phyloP scores from a whole-genome alignment of 2,113 vertebrate genomes.

The Solea senegalensis region DNA sequence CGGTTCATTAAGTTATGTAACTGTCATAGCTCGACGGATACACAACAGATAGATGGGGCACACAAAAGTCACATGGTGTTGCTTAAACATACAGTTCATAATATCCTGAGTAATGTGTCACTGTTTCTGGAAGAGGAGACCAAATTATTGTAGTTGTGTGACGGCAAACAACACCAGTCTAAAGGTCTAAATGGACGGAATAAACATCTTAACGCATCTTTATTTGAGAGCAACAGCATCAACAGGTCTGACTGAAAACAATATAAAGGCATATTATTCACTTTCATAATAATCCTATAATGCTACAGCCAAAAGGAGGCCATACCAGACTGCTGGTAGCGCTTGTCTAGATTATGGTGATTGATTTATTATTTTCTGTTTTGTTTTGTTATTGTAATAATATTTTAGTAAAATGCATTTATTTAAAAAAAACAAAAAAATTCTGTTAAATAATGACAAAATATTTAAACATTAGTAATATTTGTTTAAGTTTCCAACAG shows the following conservation, averaged over 20 bases:
- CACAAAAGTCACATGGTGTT: neutral
- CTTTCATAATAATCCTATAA: constrained; percentile 31
- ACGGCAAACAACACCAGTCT: neutral
- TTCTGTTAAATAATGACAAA: constrained; percentile 41
- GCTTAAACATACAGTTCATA: neutral
- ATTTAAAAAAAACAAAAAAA: constrained; percentile 3
- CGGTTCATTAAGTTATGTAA: too few relatives aligned
- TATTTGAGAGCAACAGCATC: constrained; percentile 5
- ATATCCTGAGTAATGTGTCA: neutral
- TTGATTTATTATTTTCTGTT: neutral
- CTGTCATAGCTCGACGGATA: too few relatives aligned
- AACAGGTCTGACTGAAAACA: constrained; percentile 39
- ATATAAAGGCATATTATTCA: constrained; percentile 22
- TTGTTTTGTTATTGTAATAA: neutral
- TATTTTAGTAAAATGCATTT: constrained; percentile 27
- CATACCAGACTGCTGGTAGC: constrained; percentile 38
- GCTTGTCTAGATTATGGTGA: constrained; percentile 21
- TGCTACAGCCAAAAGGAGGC: constrained; percentile 46
- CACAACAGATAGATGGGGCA: too few relatives aligned
- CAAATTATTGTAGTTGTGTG: neutral
- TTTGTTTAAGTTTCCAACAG: constrained; percentile 62
- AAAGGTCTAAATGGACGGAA: constrained; percentile 1
- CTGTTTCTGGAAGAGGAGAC: neutral
- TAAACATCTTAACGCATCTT: neutral
- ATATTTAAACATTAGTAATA: constrained; percentile 40